Conservation (phyloP, 2,113 vertebrate species). For the Xenopus borealis region DNA sequence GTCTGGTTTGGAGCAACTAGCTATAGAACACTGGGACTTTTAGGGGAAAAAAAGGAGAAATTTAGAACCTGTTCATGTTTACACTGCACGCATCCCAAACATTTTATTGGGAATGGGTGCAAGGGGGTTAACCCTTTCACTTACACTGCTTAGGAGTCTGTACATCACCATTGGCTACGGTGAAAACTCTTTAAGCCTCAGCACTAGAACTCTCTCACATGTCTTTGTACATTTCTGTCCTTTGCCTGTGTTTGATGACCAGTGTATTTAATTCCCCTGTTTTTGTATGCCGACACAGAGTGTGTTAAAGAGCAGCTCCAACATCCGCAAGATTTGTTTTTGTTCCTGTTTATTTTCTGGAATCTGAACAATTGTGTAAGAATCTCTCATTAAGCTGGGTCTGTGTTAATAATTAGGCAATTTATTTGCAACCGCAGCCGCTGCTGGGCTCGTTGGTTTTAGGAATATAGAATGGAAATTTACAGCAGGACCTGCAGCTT, state of each 20-base stretch:
- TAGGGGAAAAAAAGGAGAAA: slow-evolving; percentile 54
- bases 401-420: too few species aligned
- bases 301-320: neutral
- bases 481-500: too few species aligned
- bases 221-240: neutral
- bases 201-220: neutral
- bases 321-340: neutral
- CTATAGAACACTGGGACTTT: slow-evolving; percentile 97
- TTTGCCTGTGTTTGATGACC: neutral
- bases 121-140: neutral
- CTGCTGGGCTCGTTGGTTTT: too few species aligned
- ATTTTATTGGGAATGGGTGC: slow-evolving; percentile 20
- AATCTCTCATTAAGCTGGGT: too few species aligned
- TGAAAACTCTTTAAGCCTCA: neutral
- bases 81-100: slow-evolving; percentile 10
- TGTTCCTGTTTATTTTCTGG: too few species aligned
- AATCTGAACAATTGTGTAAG: too few species aligned
- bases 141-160: slow-evolving; percentile 11
- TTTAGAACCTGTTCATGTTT: slow-evolving; percentile 20
- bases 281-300: neutral
- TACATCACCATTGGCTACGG: neutral
- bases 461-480: too few species aligned
- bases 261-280: too few species aligned
- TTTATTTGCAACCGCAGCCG: too few species aligned
- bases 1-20: slow-evolving; percentile 83